phyloP scores from a whole-genome alignment of 1,140 invertebrate species.

The Ooceraea biroi region DNA sequence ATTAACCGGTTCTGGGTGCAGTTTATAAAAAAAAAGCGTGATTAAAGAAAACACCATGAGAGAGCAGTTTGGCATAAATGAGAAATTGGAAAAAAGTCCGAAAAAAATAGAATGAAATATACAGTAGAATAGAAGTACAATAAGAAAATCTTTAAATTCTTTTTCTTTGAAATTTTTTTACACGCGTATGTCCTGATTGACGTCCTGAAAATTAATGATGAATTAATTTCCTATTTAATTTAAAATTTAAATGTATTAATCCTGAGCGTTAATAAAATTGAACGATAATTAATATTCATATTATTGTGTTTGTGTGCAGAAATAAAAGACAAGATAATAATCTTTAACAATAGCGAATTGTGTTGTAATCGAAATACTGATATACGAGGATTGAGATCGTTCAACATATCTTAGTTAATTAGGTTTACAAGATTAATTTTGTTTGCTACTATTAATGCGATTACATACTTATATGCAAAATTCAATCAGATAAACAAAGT shows the following conservation, averaged over 20 bases:
- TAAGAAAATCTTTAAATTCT: not conserved
- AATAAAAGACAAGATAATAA: not conserved
- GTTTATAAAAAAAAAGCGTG: not conserved
- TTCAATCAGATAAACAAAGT: not conserved
- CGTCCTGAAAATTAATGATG: not conserved
- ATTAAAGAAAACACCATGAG: no score
- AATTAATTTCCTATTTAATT: constrained; percentile 27
- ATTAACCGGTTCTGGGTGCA: not conserved
- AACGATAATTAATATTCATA: constrained; percentile 3
- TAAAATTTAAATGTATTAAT: not conserved
- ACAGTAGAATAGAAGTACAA: not conserved
- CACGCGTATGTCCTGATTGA: no score
- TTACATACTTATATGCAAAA: not conserved
- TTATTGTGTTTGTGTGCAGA: not conserved
- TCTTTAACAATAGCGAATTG: not conserved
- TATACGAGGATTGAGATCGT: not conserved
- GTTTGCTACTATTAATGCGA: not conserved
- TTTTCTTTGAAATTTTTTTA: not conserved
- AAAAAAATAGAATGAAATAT: not conserved
- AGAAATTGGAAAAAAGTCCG: not conserved
- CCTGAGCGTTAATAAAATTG: not conserved
- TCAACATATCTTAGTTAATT: not conserved
- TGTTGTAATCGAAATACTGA: constrained; percentile 4
- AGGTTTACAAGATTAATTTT: not conserved
- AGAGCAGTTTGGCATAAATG: no score